Percentiles rank a stretch among this genome's conserved stretches.
Evolutionary conservation across 2,888 invertebrate genomes (phyloP).

Genomic region (Tetrapedia diversipes): DNA sequence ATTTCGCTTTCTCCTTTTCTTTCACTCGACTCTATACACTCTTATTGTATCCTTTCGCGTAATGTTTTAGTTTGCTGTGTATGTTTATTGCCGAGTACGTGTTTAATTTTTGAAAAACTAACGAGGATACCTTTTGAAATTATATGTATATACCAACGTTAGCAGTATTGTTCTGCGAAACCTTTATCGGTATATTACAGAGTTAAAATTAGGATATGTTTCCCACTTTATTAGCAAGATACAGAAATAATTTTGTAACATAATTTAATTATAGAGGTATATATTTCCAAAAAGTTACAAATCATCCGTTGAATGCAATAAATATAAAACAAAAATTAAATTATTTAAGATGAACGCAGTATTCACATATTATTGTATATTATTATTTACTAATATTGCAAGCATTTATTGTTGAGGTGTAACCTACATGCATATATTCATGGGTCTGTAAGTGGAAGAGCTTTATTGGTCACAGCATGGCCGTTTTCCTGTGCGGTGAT

Average conservation of each 20-base stretch:
- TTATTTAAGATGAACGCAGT: not conserved
- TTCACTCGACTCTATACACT: not conserved
- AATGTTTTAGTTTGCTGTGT: not conserved
- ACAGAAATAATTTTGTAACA: not conserved
- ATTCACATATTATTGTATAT: not conserved
- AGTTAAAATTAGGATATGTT: not conserved
- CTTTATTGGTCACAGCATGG: not conserved
- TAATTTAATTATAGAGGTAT: too few species aligned
- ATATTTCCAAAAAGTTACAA: not conserved
- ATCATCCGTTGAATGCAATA: not conserved
- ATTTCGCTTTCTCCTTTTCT: not conserved
- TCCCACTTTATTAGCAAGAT: not conserved
- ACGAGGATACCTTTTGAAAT: conserved; percentile 1
- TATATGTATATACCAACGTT: too few species aligned
- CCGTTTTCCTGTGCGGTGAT: not conserved
- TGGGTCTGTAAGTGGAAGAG: not conserved
- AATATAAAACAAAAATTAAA: not conserved
- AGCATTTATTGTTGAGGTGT: not conserved
- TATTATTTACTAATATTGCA: not conserved
- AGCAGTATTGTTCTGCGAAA: not conserved
- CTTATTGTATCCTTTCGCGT: not conserved
- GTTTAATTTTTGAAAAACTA: conserved; percentile 7
- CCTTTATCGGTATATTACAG: not conserved
- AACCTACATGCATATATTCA: not conserved
- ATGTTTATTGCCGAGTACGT: not conserved